Evolutionary conservation across 1,140 invertebrate species (phyloP).

Genomic region (Scaptodrosophila lebanonensis): DNA sequence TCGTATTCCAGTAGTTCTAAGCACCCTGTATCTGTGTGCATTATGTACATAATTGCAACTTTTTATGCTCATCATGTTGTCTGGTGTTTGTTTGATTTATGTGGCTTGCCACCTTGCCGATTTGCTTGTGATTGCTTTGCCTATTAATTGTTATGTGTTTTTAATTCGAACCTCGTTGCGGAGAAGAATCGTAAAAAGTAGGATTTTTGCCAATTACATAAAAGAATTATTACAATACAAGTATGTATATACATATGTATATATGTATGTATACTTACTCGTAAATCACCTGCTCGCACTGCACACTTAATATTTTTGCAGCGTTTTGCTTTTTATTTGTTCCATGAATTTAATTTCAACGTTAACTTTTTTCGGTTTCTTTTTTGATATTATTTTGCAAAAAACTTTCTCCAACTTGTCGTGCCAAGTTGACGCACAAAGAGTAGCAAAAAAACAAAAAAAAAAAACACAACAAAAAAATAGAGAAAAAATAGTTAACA

Average conservation of each 20-base stretch:
- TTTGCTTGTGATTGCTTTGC: slow-evolving; percentile 18
- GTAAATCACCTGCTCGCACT: slow-evolving; percentile 54
- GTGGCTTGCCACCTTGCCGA: slow-evolving; percentile 34
- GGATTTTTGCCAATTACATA: slow-evolving; percentile 58
- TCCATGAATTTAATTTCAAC: slow-evolving; percentile 43
- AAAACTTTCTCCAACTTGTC: slow-evolving; percentile 67
- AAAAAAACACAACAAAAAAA: slow-evolving; percentile 8
- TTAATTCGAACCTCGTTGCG: slow-evolving; percentile 45
- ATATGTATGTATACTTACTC: slow-evolving; percentile 16
- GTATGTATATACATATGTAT: slow-evolving; percentile 1
- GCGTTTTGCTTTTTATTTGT: slow-evolving; percentile 48
- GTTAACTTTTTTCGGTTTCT: slow-evolving; percentile 50
- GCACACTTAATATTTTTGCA: slow-evolving; percentile 54
- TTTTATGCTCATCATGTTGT: too few relatives aligned
- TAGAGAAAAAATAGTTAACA: slow-evolving; percentile 41
- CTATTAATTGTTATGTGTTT: slow-evolving; percentile 68
- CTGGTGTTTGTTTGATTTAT: too few relatives aligned
- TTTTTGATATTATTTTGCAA: slow-evolving; percentile 46
- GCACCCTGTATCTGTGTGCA: slow-evolving; percentile 17
- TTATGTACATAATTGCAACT: too few relatives aligned
- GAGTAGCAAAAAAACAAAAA: slow-evolving; percentile 16
- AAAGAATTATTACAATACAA: not conserved
- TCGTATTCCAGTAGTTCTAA: too few relatives aligned
- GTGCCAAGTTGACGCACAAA: slow-evolving; percentile 57
- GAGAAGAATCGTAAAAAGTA: slow-evolving; percentile 15